Conservation (phyloP, 2,888 invertebrate genomes). For the Polydrusus pterygomalis region DNA sequence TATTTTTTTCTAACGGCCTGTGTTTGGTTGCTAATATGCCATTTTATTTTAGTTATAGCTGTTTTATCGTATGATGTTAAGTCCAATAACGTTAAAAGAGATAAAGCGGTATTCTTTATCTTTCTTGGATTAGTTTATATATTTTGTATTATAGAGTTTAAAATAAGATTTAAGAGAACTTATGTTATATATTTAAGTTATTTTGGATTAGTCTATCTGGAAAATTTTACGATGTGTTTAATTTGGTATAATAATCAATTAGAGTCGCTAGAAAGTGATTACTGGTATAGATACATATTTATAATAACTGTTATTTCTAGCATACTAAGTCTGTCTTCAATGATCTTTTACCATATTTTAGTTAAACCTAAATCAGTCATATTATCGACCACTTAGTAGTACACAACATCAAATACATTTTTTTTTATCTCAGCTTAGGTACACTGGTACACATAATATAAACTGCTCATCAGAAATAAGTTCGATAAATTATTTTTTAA, state of each 20-base stretch:
- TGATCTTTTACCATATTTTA: slow-evolving; percentile 78
- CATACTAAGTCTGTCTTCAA: slow-evolving; percentile 76
- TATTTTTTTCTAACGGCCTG: slow-evolving; percentile 79
- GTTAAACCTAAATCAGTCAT: slow-evolving; percentile 76
- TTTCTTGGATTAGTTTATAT: slow-evolving; percentile 84
- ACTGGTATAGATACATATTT: slow-evolving; percentile 83
- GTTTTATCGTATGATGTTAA: slow-evolving; percentile 80
- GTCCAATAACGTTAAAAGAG: slow-evolving; percentile 70
- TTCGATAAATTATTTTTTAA: no score
- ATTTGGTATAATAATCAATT: slow-evolving; percentile 79
- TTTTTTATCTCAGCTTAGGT: no score
- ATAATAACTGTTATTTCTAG: slow-evolving; percentile 77
- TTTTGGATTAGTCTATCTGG: slow-evolving; percentile 78
- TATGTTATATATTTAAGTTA: slow-evolving; percentile 82
- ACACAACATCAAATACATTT: no score
- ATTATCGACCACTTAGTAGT: slow-evolving; percentile 29
- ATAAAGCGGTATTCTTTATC: slow-evolving; percentile 76
- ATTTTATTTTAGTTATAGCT: slow-evolving; percentile 80
- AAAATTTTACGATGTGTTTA: slow-evolving; percentile 82
- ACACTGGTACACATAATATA: no score
- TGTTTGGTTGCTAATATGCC: slow-evolving; percentile 76
- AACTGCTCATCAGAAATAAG: no score
- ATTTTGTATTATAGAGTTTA: slow-evolving; percentile 86
- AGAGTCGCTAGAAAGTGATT: slow-evolving; percentile 74
- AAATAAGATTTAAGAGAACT: slow-evolving; percentile 84